Percentiles rank a stretch among this genome's conserved stretches.
phyloP scores from a whole-genome alignment of 2,797 vertebrate genomes.

The Schizopygopsis pylzovi region DNA sequence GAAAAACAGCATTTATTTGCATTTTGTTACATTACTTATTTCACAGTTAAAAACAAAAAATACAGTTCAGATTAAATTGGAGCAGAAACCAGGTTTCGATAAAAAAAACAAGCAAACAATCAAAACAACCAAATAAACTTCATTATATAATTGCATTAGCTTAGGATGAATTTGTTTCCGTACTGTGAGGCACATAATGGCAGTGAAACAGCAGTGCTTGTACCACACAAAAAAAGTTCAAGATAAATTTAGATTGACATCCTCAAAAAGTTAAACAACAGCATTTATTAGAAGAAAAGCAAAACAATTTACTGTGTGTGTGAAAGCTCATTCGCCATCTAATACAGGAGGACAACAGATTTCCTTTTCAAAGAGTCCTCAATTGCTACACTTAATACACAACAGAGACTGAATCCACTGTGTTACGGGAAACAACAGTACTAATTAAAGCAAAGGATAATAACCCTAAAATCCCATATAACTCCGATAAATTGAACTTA shows the following conservation, averaged over 20 bases:
- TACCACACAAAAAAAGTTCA: neutral
- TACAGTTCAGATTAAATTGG: neutral
- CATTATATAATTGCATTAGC: conserved; percentile 59
- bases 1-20: neutral
- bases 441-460: conserved; percentile 8
- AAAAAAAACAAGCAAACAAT: conserved; percentile 46
- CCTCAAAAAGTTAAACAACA: conserved; percentile 19
- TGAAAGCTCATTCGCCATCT: conserved; percentile 33
- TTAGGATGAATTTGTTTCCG: conserved; percentile 45
- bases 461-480: neutral
- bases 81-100: conserved; percentile 15
- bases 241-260: conserved; percentile 10
- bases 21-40: conserved; percentile 47
- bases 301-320: neutral
- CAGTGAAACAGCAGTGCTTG: conserved; percentile 49
- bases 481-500: neutral
- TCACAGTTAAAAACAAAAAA: conserved; percentile 37
- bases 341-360: conserved; percentile 19
- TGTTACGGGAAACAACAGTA: conserved; percentile 2
- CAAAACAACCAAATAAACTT: conserved; percentile 43
- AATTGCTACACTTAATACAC: conserved; percentile 16
- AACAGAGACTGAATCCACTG: neutral
- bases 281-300: conserved; percentile 9
- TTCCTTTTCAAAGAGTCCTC: neutral
- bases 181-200: conserved; percentile 45